These are phyloP conservation scores for Drosophila navojoa DNA, from an alignment of 1,140 invertebrate species.

Conservation along the genomic window DNA sequence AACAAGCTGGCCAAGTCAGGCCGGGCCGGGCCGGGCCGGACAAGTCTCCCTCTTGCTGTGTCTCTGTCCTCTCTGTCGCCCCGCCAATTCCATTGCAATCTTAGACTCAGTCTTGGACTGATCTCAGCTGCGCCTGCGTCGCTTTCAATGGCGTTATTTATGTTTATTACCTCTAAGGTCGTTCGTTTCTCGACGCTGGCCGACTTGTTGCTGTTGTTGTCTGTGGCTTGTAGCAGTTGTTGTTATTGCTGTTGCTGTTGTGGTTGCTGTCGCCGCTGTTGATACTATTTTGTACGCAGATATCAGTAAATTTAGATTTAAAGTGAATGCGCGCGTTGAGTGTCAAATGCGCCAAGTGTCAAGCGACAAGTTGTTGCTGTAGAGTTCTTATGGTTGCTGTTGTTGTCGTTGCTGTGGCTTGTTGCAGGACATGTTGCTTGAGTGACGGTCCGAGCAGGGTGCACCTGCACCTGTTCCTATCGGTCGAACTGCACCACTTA, in stretches of 20 bases:
- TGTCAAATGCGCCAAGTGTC: constrained; percentile 83
- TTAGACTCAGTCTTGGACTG: constrained; percentile 54
- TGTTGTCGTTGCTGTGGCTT: constrained; percentile 17
- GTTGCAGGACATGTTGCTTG: constrained; percentile 52
- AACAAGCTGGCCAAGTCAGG: constrained; percentile 34
- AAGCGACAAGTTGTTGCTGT: constrained; percentile 65
- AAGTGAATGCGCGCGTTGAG: constrained; percentile 83
- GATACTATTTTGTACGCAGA: constrained; percentile 83
- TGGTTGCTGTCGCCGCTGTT: constrained; percentile 77
- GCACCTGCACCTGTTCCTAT: constrained; percentile 35
- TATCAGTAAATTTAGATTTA: constrained; percentile 83
- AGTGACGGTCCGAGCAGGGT: constrained; percentile 33
- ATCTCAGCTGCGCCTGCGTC: constrained; percentile 65
- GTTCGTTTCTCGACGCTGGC: constrained; percentile 78
- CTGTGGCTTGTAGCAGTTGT: constrained; percentile 39
- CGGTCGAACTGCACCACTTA: constrained; percentile 49
- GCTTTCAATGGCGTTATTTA: constrained; percentile 83
- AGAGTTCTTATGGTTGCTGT: constrained; percentile 36
- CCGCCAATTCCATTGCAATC: constrained; percentile 40
- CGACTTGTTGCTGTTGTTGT: constrained; percentile 54
- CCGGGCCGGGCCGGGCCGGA: constrained; percentile 15
- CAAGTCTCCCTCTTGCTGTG: constrained; percentile 8
- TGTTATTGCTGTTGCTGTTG: constrained; percentile 25
- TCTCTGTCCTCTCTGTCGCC: neutral
- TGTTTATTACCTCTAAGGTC: constrained; percentile 83